phyloP scores from a whole-genome alignment of 2,888 invertebrate genomes.

The Leptinotarsa tumamoca region DNA sequence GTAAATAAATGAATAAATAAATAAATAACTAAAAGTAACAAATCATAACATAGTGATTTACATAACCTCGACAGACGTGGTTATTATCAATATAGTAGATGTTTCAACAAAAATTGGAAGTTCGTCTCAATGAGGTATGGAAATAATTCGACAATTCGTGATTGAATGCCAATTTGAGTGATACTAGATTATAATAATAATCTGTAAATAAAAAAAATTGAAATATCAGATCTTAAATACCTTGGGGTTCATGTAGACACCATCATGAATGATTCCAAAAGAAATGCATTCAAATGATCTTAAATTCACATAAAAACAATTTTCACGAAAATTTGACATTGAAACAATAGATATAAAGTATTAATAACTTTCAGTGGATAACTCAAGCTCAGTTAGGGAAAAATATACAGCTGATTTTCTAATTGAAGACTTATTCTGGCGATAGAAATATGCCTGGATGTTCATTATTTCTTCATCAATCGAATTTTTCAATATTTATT shows the following conservation, averaged over 20 bases:
- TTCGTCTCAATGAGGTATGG: conserved; percentile 31
- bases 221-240: background rate
- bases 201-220: background rate
- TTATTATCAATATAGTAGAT: conserved; percentile 11
- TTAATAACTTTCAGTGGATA: too few species aligned
- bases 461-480: too few species aligned
- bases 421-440: too few species aligned
- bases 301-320: too few species aligned
- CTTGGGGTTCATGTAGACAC: background rate
- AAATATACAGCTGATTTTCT: too few species aligned
- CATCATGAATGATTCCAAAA: background rate
- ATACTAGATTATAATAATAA: background rate
- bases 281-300: too few species aligned
- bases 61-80: background rate
- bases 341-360: too few species aligned
- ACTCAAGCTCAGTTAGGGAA: too few species aligned
- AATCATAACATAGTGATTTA: background rate
- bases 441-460: too few species aligned
- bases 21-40: conserved; percentile 25
- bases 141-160: conserved; percentile 45
- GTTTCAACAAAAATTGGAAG: conserved; percentile 33
- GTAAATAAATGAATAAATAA: conserved; percentile 24
- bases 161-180: conserved; percentile 26
- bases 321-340: too few species aligned
- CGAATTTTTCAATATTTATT: too few species aligned